A percentile compares a stretch with the other conserved stretches of the same genome.
phyloP scores from a whole-genome alignment of 2,888 invertebrate species.

The Tubulanus polymorphus region DNA sequence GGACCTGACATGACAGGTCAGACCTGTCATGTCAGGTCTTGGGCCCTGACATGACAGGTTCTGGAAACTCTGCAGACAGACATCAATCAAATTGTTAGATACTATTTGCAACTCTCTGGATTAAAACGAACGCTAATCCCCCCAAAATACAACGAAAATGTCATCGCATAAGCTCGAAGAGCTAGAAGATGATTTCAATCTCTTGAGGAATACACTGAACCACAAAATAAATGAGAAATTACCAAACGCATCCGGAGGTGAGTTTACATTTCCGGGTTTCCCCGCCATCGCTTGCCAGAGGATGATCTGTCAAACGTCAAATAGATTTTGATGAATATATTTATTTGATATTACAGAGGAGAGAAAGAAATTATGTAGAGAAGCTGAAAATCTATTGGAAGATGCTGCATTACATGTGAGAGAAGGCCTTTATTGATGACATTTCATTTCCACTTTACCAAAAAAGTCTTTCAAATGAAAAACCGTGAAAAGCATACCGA shows the following conservation, averaged over 20 bases:
- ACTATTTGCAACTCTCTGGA: too few species aligned
- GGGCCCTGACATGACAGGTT: too few species aligned
- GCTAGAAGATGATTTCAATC: slow-evolving; percentile 46
- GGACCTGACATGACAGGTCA: too few species aligned
- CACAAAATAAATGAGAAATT: neutral
- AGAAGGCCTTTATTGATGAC: neutral
- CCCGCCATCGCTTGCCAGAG: too few species aligned
- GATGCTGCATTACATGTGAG: slow-evolving; percentile 38
- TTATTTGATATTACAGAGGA: slow-evolving; percentile 30
- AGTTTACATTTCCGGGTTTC: too few species aligned
- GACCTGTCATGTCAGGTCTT: too few species aligned
- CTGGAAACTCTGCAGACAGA: too few species aligned
- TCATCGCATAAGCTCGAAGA: slow-evolving; percentile 52
- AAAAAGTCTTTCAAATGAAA: neutral
- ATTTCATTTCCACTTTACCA: neutral
- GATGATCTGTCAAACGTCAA: neutral
- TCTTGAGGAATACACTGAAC: neutral
- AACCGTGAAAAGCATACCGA: too few species aligned
- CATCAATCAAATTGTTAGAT: too few species aligned
- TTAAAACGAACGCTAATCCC: too few species aligned
- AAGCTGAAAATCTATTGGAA: slow-evolving; percentile 36
- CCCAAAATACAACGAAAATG: too few species aligned
- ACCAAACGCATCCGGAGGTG: too few species aligned
- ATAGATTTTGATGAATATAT: neutral
- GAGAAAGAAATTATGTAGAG: slow-evolving; percentile 35